phyloP scores from a whole-genome alignment of 2,113 vertebrate species.

The Zapornia atra region DNA sequence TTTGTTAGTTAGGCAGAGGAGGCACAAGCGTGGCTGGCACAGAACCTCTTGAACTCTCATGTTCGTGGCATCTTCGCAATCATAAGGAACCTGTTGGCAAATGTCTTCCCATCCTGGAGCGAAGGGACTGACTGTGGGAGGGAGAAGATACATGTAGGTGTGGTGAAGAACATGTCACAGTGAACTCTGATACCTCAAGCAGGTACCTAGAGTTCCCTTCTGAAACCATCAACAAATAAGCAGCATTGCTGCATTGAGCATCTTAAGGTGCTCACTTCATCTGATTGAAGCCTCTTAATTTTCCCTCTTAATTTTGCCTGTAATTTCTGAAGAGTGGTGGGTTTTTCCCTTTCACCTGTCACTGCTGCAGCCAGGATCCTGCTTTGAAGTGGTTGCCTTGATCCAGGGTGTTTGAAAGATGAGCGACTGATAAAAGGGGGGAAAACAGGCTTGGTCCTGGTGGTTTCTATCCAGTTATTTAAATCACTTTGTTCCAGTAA shows the following conservation, averaged over 20 bases:
- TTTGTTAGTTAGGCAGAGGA: neutral
- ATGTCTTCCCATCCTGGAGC: slow-evolving; percentile 64
- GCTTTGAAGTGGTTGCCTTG: neutral
- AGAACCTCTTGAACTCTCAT: slow-evolving; percentile 65
- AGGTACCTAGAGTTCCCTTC: neutral
- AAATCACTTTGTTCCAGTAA: neutral
- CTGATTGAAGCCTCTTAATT: fast-evolving
- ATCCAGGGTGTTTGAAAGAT: neutral
- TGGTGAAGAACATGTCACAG: neutral
- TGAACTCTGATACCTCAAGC: neutral
- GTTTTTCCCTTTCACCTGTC: neutral
- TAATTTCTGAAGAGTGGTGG: neutral
- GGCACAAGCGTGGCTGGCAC: neutral
- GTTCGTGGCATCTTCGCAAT: slow-evolving; percentile 73
- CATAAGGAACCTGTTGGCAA: neutral
- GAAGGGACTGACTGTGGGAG: slow-evolving; percentile 71
- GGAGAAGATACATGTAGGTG: fast-evolving
- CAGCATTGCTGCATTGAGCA: neutral
- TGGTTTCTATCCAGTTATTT: neutral
- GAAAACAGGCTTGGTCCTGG: neutral
- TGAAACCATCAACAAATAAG: neutral
- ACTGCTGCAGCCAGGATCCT: neutral
- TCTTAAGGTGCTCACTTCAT: neutral
- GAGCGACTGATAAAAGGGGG: neutral
- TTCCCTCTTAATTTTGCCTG: neutral